Base-by-base conservation (phyloP, 2,888 invertebrate species). In the Acanthosepion pharaonis region DNA sequence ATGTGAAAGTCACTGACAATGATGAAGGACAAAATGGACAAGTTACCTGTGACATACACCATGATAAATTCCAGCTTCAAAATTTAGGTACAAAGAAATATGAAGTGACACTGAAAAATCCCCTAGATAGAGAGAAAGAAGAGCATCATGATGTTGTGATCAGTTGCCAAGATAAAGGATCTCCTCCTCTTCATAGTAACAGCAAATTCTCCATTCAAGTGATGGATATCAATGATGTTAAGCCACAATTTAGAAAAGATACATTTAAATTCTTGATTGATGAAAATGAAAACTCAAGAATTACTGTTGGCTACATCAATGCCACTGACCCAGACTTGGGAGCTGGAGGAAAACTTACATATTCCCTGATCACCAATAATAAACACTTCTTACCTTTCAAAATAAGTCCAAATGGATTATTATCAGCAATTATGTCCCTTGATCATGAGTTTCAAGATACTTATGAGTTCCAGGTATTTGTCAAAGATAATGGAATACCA, bases 351-450 rank as follows among this genome's bases (percentile, higher is more conserved):
- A 78, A 78, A 78, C 78, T 78, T 18, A 78, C 78, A 15, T 78
- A 78, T 78, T 78, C 78, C 33, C 78, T 78, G 11, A n/a, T 78
- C 78, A 78, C 78, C 33, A 78, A 78, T 78, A 78, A 78, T n/a
- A 78, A 78, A 78, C 78, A 78, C n/a, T 78, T 78, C 78, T 78
- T 78, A 78, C 78, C 78, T 78, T 78, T 78, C 78, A 78, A 78
- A 78, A 78, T 78, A 78, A 78, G n/a, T 9, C 9, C 78, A 33
- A 78, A 78, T 78, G 78, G 78, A 78, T n/a, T 78, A 78, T 3
- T 78, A 78, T 78, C 78, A 78, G 78, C 78, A 78, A 78, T 78
- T 78, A 78, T 78, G 78, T 78, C 78, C 33, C 78, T 78, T n/a
- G 78, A 78, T 78, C 78, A 78, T 78, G 78, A 78, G 33, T 78